Evolutionary conservation across 2,113 vertebrate genomes (phyloP).

Genomic region (Egretta garzetta): DNA sequence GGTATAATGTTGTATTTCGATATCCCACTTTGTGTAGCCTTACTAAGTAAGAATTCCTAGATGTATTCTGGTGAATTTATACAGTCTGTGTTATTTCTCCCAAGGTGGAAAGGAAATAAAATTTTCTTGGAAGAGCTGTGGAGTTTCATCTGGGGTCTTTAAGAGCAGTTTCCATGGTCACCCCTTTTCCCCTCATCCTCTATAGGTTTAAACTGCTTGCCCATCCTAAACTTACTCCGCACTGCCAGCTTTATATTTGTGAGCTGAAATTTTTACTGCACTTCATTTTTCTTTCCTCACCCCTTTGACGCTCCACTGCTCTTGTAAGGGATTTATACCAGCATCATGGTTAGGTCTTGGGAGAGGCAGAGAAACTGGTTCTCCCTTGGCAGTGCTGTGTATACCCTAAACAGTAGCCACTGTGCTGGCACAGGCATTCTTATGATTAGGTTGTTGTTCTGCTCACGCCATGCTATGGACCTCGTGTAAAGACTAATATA

Average conservation of each 20-base stretch:
- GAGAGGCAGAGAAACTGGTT: background rate
- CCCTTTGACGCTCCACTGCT: background rate
- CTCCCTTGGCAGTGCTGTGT: background rate
- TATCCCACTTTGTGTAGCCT: background rate
- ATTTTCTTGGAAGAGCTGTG: background rate
- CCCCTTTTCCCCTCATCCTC: background rate
- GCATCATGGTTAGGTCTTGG: background rate
- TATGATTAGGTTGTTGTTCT: background rate
- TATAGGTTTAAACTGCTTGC: background rate
- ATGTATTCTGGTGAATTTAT: background rate
- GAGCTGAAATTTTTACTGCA: background rate
- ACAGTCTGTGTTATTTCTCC: background rate
- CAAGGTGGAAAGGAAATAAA: background rate
- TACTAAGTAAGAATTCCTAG: background rate
- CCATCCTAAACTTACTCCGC: background rate
- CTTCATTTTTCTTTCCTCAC: background rate
- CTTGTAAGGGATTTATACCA: background rate
- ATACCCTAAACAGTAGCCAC: background rate
- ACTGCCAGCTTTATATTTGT: background rate
- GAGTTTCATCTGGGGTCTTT: background rate
- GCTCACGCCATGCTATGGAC: background rate
- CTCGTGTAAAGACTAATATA: background rate
- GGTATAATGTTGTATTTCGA: background rate
- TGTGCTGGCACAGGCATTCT: background rate
- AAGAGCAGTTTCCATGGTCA: background rate